These are phyloP conservation scores for Alces alces DNA, from an alignment of 2,113 vertebrate species.

Conservation along the genomic window DNA sequence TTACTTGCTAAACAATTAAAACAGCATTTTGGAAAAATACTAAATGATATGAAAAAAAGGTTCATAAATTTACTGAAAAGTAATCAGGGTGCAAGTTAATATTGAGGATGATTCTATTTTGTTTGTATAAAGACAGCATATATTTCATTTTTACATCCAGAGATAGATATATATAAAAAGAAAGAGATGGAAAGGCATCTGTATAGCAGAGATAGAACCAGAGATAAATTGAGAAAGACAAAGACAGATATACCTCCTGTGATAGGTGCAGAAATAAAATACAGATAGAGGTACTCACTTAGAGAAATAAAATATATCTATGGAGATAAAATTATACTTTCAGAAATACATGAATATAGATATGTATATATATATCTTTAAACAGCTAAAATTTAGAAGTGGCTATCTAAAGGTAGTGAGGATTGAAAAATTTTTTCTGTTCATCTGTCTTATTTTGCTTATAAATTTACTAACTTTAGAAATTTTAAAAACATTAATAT, in stretches of 20 bases:
- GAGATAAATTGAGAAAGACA: not conserved
- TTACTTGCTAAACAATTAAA: not conserved
- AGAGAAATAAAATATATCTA: not conserved
- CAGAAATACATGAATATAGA: not conserved
- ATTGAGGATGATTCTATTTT: not conserved
- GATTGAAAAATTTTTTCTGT: not conserved
- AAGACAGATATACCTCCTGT: not conserved
- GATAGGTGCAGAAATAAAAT: not conserved
- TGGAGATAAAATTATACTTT: not conserved
- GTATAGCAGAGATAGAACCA: not conserved
- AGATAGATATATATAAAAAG: not conserved
- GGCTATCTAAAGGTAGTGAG: not conserved
- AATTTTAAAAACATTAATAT: not conserved
- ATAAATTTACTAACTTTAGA: not conserved
- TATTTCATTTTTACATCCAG: not conserved
- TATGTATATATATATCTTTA: not conserved
- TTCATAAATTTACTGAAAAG: not conserved
- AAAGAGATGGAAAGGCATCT: not conserved
- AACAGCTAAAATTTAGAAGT: not conserved
- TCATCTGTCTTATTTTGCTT: not conserved
- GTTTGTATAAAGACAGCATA: not conserved
- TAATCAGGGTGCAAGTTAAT: not conserved
- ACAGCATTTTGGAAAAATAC: not conserved
- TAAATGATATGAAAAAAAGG: not conserved
- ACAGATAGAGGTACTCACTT: not conserved